Conservation (phyloP, 2,797 vertebrate genomes). For the Tolypeutes matacus region DNA sequence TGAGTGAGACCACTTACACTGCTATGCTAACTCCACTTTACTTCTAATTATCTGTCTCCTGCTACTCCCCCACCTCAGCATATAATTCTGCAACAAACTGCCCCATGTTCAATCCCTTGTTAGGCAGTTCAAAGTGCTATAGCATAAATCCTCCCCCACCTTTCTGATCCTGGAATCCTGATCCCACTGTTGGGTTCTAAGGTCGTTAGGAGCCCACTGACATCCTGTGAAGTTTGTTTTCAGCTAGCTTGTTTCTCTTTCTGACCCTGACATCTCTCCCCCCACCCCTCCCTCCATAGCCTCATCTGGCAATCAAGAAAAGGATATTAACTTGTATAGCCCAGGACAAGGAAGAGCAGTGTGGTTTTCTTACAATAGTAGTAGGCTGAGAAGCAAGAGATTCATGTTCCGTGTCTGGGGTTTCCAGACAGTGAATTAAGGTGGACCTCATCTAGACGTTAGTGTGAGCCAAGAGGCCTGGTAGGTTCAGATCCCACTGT, state of each 20-base stretch:
- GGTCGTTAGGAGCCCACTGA: neutral
- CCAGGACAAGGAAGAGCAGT: constrained; percentile 42
- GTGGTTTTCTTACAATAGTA: neutral
- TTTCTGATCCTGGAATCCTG: neutral
- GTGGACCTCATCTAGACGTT: neutral
- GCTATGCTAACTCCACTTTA: neutral
- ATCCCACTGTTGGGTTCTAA: neutral
- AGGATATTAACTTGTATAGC: neutral
- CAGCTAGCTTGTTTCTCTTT: neutral
- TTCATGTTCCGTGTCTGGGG: neutral
- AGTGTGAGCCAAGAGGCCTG: neutral
- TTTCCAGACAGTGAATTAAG: neutral
- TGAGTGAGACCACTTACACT: neutral
- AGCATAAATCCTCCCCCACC: neutral
- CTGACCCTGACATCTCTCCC: neutral
- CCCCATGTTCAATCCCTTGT: constrained; percentile 3
- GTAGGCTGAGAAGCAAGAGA: neutral
- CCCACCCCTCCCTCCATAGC: neutral
- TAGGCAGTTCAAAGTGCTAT: constrained; percentile 16
- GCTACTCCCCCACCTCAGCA: neutral
- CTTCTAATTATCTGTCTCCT: neutral
- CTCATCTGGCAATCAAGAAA: neutral
- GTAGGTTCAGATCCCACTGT: neutral
- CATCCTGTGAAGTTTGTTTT: neutral
- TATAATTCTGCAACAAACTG: neutral